Conservation (phyloP, 1,140 invertebrate species). For the Tetragonula clypearis region DNA sequence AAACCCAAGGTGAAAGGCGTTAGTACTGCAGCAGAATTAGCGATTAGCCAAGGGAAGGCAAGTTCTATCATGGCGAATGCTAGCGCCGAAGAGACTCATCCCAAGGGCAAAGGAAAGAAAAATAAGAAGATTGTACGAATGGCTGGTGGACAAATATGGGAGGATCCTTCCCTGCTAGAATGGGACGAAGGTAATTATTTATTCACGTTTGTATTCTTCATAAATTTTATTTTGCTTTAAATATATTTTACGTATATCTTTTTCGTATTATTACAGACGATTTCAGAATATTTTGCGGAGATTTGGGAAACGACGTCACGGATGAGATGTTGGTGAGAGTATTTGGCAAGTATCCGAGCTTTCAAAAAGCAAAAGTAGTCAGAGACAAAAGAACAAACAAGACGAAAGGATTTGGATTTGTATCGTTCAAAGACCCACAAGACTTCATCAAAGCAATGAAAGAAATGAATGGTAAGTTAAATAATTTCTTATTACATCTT, state of each 20-base stretch:
- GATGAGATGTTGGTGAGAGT: constrained; percentile 97
- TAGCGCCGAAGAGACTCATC: constrained; percentile 84
- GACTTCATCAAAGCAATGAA: constrained; percentile 99
- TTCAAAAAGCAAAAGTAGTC: constrained; percentile 97
- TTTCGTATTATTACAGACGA: constrained; percentile 88
- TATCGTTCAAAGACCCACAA: constrained; percentile 98
- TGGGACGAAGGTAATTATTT: constrained; percentile 90
- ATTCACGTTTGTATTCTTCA: constrained; percentile 25
- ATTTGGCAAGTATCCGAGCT: constrained; percentile 97
- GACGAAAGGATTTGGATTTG: constrained; percentile 99
- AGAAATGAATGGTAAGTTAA: constrained; percentile 94
- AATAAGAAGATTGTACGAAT: constrained; percentile 91
- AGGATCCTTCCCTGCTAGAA: constrained; percentile 94
- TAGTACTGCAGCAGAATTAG: constrained; percentile 79
- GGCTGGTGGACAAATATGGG: constrained; percentile 97
- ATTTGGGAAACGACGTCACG: constrained; percentile 99
- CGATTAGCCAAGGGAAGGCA: constrained; percentile 80
- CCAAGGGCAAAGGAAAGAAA: constrained; percentile 85
- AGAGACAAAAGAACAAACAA: constrained; percentile 98
- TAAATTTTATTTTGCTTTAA: constrained; percentile 30
- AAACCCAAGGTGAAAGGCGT: constrained; percentile 86
- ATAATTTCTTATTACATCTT: constrained; percentile 35
- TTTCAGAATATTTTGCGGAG: constrained; percentile 99
- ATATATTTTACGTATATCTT: constrained; percentile 27
- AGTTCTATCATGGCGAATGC: constrained; percentile 83